These are phyloP conservation scores for Liolophura sinensis DNA, from an alignment of 1,140 invertebrate species.

Conservation along the genomic window DNA sequence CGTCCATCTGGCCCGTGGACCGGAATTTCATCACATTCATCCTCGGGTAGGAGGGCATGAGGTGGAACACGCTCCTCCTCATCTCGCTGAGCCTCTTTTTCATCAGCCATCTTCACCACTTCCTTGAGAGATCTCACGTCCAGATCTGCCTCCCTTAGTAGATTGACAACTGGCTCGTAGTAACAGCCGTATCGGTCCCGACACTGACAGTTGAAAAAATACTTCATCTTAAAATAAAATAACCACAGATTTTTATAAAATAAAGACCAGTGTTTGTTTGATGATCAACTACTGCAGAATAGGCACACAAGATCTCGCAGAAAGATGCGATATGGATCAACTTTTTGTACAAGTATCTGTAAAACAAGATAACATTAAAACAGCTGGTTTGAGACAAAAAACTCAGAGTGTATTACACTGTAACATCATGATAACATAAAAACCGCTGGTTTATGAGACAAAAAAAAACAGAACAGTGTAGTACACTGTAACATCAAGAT, in stretches of 20 bases:
- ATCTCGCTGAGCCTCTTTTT: background rate
- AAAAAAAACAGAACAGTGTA: no score
- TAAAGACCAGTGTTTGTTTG: no score
- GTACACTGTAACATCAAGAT: no score
- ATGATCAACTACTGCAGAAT: no score
- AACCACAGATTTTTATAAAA: background rate
- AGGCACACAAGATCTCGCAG: no score
- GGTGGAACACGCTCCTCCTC: conserved; percentile 23
- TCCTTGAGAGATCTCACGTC: conserved; percentile 7
- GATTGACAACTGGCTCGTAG: conserved; percentile 28
- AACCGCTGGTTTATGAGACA: no score
- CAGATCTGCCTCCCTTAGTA: conserved; percentile 24
- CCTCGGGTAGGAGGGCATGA: conserved; percentile 40
- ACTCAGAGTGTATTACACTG: no score
- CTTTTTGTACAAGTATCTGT: no score
- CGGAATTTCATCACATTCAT: conserved; percentile 40
- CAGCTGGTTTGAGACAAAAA: no score
- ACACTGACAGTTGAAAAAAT: conserved; percentile 9
- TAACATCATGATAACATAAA: no score
- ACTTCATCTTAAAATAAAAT: background rate
- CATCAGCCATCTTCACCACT: conserved; percentile 1
- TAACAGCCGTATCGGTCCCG: conserved; percentile 23
- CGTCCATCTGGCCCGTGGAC: conserved; percentile 44
- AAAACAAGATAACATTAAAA: no score
- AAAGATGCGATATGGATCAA: no score